A percentile compares a stretch with the other conserved stretches of the same genome.
These are phyloP conservation scores for Amphipoea lucens DNA, from an alignment of 2,888 invertebrate species.

Conservation along the genomic window DNA sequence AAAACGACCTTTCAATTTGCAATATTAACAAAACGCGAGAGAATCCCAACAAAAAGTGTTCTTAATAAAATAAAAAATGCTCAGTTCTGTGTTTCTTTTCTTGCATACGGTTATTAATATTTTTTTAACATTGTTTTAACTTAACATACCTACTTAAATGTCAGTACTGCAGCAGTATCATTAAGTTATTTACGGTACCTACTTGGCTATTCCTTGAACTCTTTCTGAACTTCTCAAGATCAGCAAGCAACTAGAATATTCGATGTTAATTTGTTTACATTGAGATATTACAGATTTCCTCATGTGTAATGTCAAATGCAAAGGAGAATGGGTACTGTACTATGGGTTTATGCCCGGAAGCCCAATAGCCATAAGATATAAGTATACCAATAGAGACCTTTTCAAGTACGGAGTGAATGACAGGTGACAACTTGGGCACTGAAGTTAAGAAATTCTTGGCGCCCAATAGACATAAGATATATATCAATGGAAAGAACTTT, in stretches of 20 bases:
- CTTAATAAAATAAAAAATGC: not conserved
- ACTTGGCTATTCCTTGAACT: conserved; percentile 34
- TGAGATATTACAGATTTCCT: conserved; percentile 20
- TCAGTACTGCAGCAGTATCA: not conserved
- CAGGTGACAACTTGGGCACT: too few relatives aligned
- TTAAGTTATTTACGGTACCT: conserved; percentile 10
- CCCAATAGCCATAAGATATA: too few relatives aligned
- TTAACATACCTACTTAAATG: conserved; percentile 1
- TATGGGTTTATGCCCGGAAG: too few relatives aligned
- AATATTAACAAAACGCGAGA: not conserved
- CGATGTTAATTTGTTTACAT: conserved; percentile 32
- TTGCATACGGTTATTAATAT: not conserved
- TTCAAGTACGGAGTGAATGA: too few relatives aligned
- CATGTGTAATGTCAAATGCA: conserved; percentile 15
- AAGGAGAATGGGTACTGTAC: not conserved
- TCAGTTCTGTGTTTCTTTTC: not conserved
- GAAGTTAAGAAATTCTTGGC: too few relatives aligned
- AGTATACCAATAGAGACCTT: too few relatives aligned
- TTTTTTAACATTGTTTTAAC: conserved; percentile 9
- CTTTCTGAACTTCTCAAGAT: conserved; percentile 48
- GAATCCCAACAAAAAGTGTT: not conserved
- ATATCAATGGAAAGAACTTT: too few relatives aligned
- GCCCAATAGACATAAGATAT: too few relatives aligned
- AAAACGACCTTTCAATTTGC: not conserved
- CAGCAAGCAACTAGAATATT: conserved; percentile 33